Base-by-base conservation (phyloP, 2,888 invertebrate genomes). In the Drosophila affinis region DNA sequence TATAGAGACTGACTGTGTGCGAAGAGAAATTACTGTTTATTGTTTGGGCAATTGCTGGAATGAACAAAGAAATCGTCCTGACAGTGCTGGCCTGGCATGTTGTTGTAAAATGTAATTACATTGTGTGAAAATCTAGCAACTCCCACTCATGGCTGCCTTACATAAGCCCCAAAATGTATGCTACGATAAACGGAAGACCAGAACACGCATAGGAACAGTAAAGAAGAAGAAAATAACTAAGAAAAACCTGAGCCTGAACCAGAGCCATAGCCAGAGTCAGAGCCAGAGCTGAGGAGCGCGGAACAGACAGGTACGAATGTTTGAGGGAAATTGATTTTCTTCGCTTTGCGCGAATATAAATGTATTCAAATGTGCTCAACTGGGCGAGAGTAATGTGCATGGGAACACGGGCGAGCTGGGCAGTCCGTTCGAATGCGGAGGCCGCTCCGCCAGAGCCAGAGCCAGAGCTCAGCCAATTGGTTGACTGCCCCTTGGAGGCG, bases 331-430 rank as follows among this genome's bases (percentile, higher is more conserved):
- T 85, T 85, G 88, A 85, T 85, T 85, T 88, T 85, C 79, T 54
- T 76, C 70, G 76, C 76, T 65, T 62, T 67, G 72, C 72, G 72
- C 65, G 81, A 77, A 75, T 81, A 75, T 77, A 87, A 84, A 85
- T 79, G 69, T 88, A 73, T 88, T 87, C 77, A 81, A 79, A 84
- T 84, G 82, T 84, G 81, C 75, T 81, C 81, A 88, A 83, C 83
- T 77, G 69, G 77, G 87, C 87, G 85, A 80, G 79, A 62, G 76
- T 87, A 89, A 90, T 88, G 56, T 78, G 77, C 79, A 83, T 89
- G 90, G 80, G 88, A 88, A 90, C 76, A 76, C 29, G 7, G 47
- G 60, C 39, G 62, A 5, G 27, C 4, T 1, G 12, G 12, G 32
- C 21, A 9, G 39, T 6, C 14, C 14, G 34, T 34, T 10, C 12